phyloP scores from a whole-genome alignment of 2,888 invertebrate species.

The Orchesella flavescens region DNA sequence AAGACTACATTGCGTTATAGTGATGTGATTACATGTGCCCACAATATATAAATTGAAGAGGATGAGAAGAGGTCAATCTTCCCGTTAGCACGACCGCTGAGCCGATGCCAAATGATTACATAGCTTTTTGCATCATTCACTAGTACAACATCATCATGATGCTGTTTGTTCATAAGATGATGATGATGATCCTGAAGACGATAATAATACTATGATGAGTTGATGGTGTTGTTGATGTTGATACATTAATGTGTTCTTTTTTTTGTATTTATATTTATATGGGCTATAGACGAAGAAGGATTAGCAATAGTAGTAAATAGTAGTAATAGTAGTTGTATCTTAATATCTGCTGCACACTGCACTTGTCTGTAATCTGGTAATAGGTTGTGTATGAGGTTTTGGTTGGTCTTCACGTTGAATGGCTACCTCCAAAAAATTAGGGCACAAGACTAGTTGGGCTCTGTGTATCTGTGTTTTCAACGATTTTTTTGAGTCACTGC shows the following conservation, averaged over 20 bases:
- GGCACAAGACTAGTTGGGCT: conserved; percentile 18
- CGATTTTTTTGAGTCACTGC: conserved; percentile 30
- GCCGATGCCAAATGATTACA: conserved; percentile 31
- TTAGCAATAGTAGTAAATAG: neutral
- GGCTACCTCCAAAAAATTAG: conserved; percentile 21
- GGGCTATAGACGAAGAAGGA: no score
- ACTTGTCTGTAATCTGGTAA: no score
- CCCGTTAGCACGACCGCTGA: conserved; percentile 37
- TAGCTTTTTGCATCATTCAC: conserved; percentile 9
- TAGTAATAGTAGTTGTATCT: no score
- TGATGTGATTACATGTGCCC: no score
- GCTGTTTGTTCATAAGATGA: no score
- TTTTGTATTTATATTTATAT: neutral
- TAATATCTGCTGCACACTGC: no score
- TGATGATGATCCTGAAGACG: neutral
- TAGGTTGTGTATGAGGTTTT: neutral
- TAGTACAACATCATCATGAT: no score
- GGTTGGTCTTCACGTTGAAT: neutral
- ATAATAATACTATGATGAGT: neutral
- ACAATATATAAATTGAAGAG: neutral
- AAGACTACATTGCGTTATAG: no score
- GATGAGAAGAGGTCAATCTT: conserved; percentile 29
- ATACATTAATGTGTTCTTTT: neutral
- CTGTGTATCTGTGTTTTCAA: neutral
- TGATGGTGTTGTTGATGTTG: neutral